Percentiles rank a stretch among this genome's conserved stretches.
phyloP scores from a whole-genome alignment of 2,113 vertebrate species.

The Boleophthalmus pectinirostris region DNA sequence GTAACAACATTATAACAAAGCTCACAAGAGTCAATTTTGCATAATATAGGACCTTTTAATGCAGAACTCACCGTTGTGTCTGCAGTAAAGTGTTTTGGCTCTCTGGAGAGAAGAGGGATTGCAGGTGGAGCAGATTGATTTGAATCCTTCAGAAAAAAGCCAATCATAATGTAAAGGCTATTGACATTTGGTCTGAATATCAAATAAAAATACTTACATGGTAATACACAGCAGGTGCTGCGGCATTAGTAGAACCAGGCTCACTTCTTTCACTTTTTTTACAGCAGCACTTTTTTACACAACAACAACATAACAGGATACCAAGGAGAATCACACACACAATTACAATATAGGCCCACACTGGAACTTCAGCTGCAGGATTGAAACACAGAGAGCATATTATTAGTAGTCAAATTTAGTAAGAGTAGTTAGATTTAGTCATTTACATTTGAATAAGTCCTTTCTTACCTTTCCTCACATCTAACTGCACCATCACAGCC shows the following conservation, averaged over 20 bases:
- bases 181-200: background rate
- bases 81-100: background rate
- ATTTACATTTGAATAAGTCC: background rate
- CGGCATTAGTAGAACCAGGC: background rate
- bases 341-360: background rate
- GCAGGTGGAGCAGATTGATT: conserved; percentile 10
- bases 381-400: background rate
- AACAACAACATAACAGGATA: conserved; percentile 13
- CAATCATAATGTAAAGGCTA: background rate
- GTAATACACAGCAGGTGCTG: conserved; percentile 6
- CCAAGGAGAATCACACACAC: rapidly evolving
- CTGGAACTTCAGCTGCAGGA: background rate
- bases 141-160: conserved; percentile 11
- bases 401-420: background rate
- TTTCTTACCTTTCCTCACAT: conserved; percentile 16
- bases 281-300: conserved; percentile 40
- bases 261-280: conserved; percentile 30
- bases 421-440: background rate
- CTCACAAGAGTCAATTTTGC: no score
- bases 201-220: conserved; percentile 27
- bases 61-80: conserved; percentile 25
- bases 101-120: background rate
- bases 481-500: background rate
- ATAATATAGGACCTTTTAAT: background rate
- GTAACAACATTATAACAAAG: no score